These are phyloP conservation scores for Lontra canadensis DNA, from an alignment of 2,113 vertebrate species.

Conservation along the genomic window DNA sequence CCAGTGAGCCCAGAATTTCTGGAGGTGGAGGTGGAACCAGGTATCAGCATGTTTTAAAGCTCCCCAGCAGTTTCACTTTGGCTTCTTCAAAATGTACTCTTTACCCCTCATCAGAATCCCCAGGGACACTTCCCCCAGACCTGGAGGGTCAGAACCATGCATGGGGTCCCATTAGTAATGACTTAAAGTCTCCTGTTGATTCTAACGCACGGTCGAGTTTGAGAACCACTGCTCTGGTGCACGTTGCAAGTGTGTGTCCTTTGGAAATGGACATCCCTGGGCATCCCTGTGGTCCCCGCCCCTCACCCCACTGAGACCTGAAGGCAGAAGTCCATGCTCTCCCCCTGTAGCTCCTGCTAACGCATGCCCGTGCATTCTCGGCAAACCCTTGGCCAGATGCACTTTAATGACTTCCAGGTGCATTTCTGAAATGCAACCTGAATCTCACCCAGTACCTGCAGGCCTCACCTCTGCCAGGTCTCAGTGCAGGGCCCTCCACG, in stretches of 20 bases:
- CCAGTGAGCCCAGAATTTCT: not conserved
- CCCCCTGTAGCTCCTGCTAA: not conserved
- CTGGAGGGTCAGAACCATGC: not conserved
- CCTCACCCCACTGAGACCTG: not conserved
- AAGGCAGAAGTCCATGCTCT: not conserved
- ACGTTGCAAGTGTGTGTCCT: not conserved
- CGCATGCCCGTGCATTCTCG: not conserved
- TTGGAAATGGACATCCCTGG: not conserved
- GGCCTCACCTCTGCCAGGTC: not conserved
- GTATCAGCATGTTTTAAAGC: not conserved
- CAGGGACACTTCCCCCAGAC: not conserved
- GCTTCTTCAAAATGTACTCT: not conserved
- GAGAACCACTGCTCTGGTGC: not conserved
- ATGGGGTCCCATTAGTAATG: not conserved
- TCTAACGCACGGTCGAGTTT: rapidly evolving
- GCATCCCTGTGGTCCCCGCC: not conserved
- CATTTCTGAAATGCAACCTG: not conserved
- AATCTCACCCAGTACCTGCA: not conserved
- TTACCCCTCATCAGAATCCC: not conserved
- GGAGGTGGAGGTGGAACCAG: not conserved
- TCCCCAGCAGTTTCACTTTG: not conserved
- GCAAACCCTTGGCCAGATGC: not conserved
- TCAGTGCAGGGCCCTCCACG: not conserved
- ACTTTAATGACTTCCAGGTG: slow-evolving; percentile 44
- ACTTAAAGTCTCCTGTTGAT: not conserved